Evolutionary conservation across 92 coral and sea anemone species (phyloP).

Genomic region (Palythoa grandiflora): DNA sequence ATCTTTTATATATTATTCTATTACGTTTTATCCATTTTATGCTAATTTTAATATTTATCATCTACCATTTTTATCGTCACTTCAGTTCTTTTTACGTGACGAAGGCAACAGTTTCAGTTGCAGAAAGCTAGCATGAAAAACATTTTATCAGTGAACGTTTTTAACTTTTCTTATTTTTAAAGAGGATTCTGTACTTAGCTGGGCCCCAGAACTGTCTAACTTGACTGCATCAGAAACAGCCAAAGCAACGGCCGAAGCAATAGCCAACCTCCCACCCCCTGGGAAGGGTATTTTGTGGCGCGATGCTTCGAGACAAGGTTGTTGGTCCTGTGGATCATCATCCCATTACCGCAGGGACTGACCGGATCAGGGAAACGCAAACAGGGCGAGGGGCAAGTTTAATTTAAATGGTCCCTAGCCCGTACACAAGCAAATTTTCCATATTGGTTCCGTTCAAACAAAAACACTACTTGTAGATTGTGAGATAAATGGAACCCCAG

Average conservation of each 20-base stretch:
- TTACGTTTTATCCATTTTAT: no score
- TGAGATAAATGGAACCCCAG: slow-evolving; percentile 26
- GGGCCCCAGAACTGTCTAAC: slow-evolving; percentile 17
- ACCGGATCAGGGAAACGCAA: slow-evolving; percentile 26
- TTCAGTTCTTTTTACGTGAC: no score
- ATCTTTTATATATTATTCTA: no score
- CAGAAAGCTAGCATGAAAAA: no score
- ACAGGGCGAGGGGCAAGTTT: slow-evolving; percentile 43
- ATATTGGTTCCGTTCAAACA: slow-evolving; percentile 25
- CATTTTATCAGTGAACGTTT: no score
- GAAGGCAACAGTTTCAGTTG: no score
- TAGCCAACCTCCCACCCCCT: background rate
- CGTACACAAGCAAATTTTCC: slow-evolving; percentile 44
- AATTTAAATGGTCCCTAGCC: slow-evolving; percentile 35
- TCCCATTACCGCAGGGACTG: slow-evolving; percentile 36
- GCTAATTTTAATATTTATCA: no score
- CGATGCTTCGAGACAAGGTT: slow-evolving; percentile 25
- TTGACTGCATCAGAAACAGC: slow-evolving; percentile 54
- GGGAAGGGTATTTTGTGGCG: slow-evolving; percentile 33
- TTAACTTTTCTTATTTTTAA: background rate
- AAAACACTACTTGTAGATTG: background rate
- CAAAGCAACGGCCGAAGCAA: slow-evolving; percentile 45
- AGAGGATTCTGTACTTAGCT: background rate
- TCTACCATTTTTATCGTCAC: no score
- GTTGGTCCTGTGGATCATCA: slow-evolving; percentile 45